Conservation (phyloP, 2,888 invertebrate species). For the Hyalella azteca region DNA sequence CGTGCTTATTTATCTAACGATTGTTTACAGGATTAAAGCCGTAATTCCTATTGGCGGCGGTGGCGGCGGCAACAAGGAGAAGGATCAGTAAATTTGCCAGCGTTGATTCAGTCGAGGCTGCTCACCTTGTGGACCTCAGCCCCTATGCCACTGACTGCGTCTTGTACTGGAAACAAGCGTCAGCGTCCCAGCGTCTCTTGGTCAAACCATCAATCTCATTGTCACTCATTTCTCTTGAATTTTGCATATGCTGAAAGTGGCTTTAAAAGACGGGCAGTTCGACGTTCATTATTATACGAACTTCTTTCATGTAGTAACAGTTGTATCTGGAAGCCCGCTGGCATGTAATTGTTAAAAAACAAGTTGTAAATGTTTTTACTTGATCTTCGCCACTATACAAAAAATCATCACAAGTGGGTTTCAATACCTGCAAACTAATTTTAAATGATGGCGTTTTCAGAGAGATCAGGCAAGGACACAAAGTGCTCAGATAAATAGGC, state of each 20-base stretch:
- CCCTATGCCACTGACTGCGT: neutral
- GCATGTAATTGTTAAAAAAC: too few relatives aligned
- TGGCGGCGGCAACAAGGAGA: constrained; percentile 74
- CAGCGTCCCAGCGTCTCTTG: neutral
- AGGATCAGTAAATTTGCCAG: constrained; percentile 63
- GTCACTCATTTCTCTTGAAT: too few relatives aligned
- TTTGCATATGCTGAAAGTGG: neutral
- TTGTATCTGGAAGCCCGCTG: too few relatives aligned
- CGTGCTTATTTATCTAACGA: too few relatives aligned
- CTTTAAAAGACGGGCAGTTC: neutral
- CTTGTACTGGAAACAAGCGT: neutral
- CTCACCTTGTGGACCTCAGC: too few relatives aligned
- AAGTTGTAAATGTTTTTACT: too few relatives aligned
- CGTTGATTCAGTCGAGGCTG: neutral
- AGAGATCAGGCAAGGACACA: neutral
- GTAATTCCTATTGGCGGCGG: constrained; percentile 82
- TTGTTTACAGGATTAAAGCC: constrained; percentile 82
- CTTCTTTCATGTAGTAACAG: too few relatives aligned
- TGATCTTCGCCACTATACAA: too few relatives aligned
- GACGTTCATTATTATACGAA: neutral
- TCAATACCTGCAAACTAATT: neutral
- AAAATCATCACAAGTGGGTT: neutral
- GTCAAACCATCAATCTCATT: neutral
- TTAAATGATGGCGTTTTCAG: neutral
- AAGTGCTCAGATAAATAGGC: too few relatives aligned